A percentile compares a stretch with the other conserved stretches of the same genome.
Conservation (phyloP, 2,113 vertebrate species). For the Zosterops borbonicus region DNA sequence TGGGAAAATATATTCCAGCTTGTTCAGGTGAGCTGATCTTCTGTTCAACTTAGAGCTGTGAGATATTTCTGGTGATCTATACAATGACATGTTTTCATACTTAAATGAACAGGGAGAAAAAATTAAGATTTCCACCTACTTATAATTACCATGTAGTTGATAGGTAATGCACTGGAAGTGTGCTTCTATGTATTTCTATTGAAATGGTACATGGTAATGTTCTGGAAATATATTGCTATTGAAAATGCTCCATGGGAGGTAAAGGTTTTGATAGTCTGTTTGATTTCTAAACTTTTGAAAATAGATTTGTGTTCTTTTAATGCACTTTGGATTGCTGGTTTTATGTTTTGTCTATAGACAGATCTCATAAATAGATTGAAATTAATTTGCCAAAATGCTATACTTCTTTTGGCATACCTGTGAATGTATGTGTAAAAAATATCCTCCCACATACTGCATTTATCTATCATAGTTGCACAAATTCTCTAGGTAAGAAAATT, state of each 20-base stretch:
- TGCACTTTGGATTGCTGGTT: not conserved
- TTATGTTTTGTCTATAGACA: not conserved
- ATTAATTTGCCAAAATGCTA: not conserved
- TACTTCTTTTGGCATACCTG: not conserved
- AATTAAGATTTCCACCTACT: not conserved
- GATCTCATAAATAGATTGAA: not conserved
- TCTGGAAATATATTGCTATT: not conserved
- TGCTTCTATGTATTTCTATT: not conserved
- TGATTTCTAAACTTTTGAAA: not conserved
- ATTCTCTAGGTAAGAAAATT: not conserved
- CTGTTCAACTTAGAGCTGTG: not conserved
- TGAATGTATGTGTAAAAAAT: not conserved
- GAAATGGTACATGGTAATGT: not conserved
- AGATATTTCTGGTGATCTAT: not conserved
- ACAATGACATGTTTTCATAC: not conserved
- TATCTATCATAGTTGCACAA: not conserved
- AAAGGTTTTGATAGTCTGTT: not conserved
- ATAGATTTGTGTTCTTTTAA: not conserved
- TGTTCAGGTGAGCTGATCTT: slow-evolving; percentile 82
- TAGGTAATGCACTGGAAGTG: not conserved
- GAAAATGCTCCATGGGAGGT: not conserved
- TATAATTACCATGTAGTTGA: not conserved
- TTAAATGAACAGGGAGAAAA: not conserved
- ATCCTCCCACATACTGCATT: not conserved
- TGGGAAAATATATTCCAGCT: slow-evolving; percentile 76